Evolutionary conservation across 2,888 invertebrate genomes (phyloP), one percentile per base, ranked within the genome.

Genomic region (Lasioglossum zephyrum): DNA sequence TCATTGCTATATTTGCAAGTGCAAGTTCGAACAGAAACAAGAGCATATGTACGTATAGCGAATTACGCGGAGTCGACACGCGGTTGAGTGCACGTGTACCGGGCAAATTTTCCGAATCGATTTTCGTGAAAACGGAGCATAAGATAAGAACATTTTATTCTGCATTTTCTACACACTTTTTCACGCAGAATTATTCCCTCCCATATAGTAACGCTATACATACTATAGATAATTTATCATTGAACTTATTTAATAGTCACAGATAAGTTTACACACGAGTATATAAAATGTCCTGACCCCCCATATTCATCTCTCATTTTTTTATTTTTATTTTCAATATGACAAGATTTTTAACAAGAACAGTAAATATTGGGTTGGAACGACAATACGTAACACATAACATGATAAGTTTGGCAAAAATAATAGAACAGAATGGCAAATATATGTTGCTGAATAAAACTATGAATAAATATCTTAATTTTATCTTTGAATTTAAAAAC

Each of bases 91-190:
- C 66, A 69, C 36, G 66, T 22, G 66, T 39, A 69, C 66, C 11
- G 22, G 36, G 36, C 4, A 69, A 69, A 69, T 39, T 36, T 69
- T 69, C 9, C 18, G 22, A 39, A 36, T 69, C 36, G 66, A 69
- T 69, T 69, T 69, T 39, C 39, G 16, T 31, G 18, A 63, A 69
- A 69, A 69, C 66, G 18, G 39, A 69, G 31, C 63, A 69, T 69
- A 4, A 36, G 22, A 69, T 36, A 69, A 39, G 36, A 31, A 63
- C 31, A 26, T 63, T 63, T 36, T 69, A 36, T 69, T 69, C 36
- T 36, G 31, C 22, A 36, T 69, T 69, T 36, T 69, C 39, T 18
- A 39, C 36, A 6, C 4, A 39, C 22, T 18, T 66, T 22, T 22
- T 39, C 36, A 9, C 4, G 8, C 18, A 31, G 16, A 66, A 22